Percentiles rank a stretch among this genome's conserved stretches.
phyloP scores from a whole-genome alignment of 2,797 vertebrate species.

The Hoplostethus atlanticus region DNA sequence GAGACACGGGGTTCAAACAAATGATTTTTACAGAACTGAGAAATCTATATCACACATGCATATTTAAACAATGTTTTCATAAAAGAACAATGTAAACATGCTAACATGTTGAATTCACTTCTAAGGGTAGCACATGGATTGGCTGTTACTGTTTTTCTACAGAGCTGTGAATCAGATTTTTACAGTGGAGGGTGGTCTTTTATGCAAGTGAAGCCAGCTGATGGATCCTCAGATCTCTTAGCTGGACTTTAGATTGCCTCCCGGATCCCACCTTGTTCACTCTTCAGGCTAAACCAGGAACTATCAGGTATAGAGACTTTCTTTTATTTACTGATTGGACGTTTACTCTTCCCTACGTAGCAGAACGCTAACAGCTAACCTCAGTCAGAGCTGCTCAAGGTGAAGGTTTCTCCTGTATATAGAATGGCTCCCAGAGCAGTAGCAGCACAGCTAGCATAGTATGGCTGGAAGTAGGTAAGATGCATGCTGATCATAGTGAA shows the following conservation, averaged over 20 bases:
- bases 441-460: slow-evolving; percentile 11
- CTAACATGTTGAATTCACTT: slow-evolving; percentile 4
- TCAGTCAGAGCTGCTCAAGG: slow-evolving; percentile 54
- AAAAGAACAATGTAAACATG: slow-evolving; percentile 41
- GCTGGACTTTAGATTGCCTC: neutral
- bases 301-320: slow-evolving; percentile 83
- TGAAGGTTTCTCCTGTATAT: slow-evolving; percentile 47
- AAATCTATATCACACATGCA: slow-evolving; percentile 58
- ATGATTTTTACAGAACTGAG: slow-evolving; percentile 63
- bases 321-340: slow-evolving; percentile 58
- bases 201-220: slow-evolving; percentile 74
- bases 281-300: slow-evolving; percentile 81
- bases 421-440: slow-evolving; percentile 1
- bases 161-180: slow-evolving; percentile 82
- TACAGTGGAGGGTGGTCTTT: slow-evolving; percentile 66
- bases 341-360: slow-evolving; percentile 73
- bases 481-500: too few species aligned
- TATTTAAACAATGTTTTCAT: slow-evolving; percentile 74
- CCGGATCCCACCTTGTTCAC: slow-evolving; percentile 60
- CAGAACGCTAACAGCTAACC: slow-evolving; percentile 73
- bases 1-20: slow-evolving; percentile 27
- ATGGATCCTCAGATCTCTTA: too few species aligned
- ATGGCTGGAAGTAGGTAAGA: too few species aligned
- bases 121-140: slow-evolving; percentile 65
- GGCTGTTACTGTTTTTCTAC: slow-evolving; percentile 76